These are phyloP conservation scores for Siderastrea siderea DNA, from an alignment of 92 coral and sea anemone genomes.

Conservation along the genomic window DNA sequence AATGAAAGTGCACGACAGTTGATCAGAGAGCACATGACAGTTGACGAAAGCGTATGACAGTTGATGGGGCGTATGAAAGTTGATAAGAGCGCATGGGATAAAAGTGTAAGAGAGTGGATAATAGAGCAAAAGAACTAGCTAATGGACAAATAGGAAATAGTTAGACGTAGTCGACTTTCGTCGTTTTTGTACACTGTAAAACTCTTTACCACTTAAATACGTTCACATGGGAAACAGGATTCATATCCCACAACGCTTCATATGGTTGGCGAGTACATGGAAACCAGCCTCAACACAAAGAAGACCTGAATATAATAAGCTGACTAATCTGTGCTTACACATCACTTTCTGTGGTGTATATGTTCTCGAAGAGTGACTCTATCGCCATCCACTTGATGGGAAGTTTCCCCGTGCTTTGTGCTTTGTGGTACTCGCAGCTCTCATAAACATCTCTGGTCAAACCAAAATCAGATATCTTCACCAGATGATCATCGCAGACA, in stretches of 20 bases:
- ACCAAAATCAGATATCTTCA: conserved; percentile 90
- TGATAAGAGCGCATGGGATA: too few species aligned
- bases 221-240: too few species aligned
- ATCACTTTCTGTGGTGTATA: conserved; percentile 83
- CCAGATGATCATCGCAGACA: conserved; percentile 86
- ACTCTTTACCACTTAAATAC: too few species aligned
- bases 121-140: too few species aligned
- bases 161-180: too few species aligned
- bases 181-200: too few species aligned
- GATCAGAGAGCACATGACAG: too few species aligned
- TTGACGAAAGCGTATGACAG: too few species aligned
- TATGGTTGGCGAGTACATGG: not conserved
- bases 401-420: conserved; percentile 77
- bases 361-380: conserved; percentile 82
- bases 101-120: too few species aligned
- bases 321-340: conserved; percentile 57
- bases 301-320: not conserved
- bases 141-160: too few species aligned
- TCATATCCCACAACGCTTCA: not conserved
- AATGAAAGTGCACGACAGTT: too few species aligned
- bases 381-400: conserved; percentile 95
- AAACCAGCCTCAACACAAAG: not conserved
- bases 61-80: too few species aligned
- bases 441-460: conserved; percentile 90
- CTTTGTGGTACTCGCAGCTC: conserved; percentile 84